Evolutionary conservation across 2,888 invertebrate species (phyloP).

Genomic region (Dorcus parallelipipedus): DNA sequence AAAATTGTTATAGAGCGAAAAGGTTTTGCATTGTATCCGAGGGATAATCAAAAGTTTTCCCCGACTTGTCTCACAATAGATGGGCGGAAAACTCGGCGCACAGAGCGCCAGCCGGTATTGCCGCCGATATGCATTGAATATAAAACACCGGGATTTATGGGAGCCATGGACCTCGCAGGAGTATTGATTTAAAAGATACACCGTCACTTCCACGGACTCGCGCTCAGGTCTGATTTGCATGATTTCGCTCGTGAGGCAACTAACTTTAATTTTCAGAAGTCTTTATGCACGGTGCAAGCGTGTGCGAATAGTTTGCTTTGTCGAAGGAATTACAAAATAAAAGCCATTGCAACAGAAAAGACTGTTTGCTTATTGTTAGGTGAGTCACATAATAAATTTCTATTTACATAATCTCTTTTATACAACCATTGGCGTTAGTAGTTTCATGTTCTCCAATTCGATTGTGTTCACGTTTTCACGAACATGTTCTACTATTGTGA

Average conservation of each 20-base stretch:
- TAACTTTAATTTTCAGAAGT: too few species aligned
- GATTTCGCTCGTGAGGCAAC: constrained; percentile 11
- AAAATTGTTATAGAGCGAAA: constrained; percentile 1
- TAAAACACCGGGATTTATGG: constrained; percentile 33
- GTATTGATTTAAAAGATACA: constrained; percentile 35
- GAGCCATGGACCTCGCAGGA: constrained; percentile 28
- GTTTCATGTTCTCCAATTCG: too few species aligned
- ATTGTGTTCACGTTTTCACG: too few species aligned
- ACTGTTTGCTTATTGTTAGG: too few species aligned
- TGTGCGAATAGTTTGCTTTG: too few species aligned
- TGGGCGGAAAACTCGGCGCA: constrained; percentile 21
- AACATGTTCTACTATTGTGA: too few species aligned
- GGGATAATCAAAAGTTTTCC: constrained; percentile 25
- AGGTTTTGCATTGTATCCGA: constrained; percentile 10
- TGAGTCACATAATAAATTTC: too few species aligned
- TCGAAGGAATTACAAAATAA: too few species aligned
- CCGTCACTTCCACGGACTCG: constrained; percentile 21
- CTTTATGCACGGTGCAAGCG: too few species aligned
- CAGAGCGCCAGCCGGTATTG: constrained; percentile 16
- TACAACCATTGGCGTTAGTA: too few species aligned
- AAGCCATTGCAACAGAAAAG: too few species aligned
- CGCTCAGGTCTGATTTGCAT: constrained; percentile 25
- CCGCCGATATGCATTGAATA: constrained; percentile 30
- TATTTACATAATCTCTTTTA: too few species aligned
- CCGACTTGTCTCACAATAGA: constrained; percentile 26